Evolutionary conservation across 1,140 invertebrate species (phyloP).

Genomic region (Drosophila erecta): DNA sequence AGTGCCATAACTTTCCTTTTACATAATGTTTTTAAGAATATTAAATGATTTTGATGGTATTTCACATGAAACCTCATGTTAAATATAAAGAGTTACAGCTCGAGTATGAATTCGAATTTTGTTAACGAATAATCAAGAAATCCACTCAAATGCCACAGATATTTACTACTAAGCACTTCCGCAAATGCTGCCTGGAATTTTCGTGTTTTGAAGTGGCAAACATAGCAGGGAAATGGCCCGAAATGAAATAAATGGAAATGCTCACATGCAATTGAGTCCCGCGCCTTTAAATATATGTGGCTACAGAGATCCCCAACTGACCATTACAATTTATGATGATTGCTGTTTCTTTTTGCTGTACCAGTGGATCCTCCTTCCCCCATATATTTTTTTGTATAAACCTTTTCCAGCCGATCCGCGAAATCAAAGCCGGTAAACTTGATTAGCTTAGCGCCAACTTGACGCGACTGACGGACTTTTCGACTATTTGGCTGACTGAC

Average conservation of each 20-base stretch:
- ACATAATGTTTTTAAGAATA: no score
- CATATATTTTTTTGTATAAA: not conserved
- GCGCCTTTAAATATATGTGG: conserved; percentile 21
- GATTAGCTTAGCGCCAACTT: conserved; percentile 74
- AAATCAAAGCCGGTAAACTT: conserved; percentile 59
- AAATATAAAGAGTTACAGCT: no score
- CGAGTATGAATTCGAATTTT: not conserved
- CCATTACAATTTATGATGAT: conserved; percentile 81
- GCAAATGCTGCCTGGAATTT: conserved; percentile 11
- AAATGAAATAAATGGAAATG: conserved; percentile 50
- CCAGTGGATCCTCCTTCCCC: conserved; percentile 4
- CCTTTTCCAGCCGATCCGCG: conserved; percentile 3
- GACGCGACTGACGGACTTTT: conserved; percentile 32
- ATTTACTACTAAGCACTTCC: conserved; percentile 32
- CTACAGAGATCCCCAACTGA: conserved; percentile 60
- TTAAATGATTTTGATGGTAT: no score
- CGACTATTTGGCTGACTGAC: conserved; percentile 29
- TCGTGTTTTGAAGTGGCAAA: conserved; percentile 48
- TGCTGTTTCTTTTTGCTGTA: conserved; percentile 44
- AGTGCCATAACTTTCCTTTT: no score
- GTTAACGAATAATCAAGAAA: not conserved
- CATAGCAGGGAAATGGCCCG: conserved; percentile 30
- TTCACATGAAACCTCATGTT: no score
- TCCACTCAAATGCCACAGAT: conserved; percentile 4
- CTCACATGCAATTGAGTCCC: conserved; percentile 38